Base-by-base conservation (phyloP, 1,140 invertebrate genomes). In the Hydropsyche tenuis region DNA sequence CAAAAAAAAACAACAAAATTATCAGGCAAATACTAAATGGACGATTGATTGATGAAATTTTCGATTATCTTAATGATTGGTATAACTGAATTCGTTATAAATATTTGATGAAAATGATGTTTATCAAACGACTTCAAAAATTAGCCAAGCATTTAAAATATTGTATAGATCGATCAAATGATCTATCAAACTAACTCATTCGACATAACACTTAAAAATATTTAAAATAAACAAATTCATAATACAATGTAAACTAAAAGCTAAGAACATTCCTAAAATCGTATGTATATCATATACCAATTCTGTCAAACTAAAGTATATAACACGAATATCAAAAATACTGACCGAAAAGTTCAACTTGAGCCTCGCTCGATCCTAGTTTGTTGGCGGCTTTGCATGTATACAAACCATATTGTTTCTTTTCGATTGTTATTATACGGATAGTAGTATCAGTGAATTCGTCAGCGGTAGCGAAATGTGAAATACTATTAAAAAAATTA, bases 361-460 rank as follows among this genome's bases (percentile, higher is more conserved):
- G 85, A 0, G 90, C 92, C 80, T 94, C 90, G 51, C 88, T 88
- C 37, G 87, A 86, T n/a, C 95, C 95, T 1, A 97, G 85, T 79
- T 95, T 95, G 81, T 97, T 97, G 46, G 90, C 89, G 12, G 95
- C 95, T 79, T 90, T 92, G 84, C 95, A 97, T 0, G 90, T 87
- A 83, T 96, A 97, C 69, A 90, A 85, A 0, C 95, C 94, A 80
- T 93, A 97, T 80, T 96, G 95, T 48, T 90, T 87, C 80, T 96
- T 96, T 82, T 97, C 95, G 66, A 96, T 94, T 0, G 94, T 96
- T 63, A 96, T 94, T 0, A 96, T 90, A 68, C 94, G 88, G 46
- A 97, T 84, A 0, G 94, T 96, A 0, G 94, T 94, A 79, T 96
- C 94, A 0, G 94, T 95, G 79, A 93, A 95, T 80, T 96, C 94